Conservation (phyloP, 2,797 vertebrate genomes). For the Cryptoprocta ferox region DNA sequence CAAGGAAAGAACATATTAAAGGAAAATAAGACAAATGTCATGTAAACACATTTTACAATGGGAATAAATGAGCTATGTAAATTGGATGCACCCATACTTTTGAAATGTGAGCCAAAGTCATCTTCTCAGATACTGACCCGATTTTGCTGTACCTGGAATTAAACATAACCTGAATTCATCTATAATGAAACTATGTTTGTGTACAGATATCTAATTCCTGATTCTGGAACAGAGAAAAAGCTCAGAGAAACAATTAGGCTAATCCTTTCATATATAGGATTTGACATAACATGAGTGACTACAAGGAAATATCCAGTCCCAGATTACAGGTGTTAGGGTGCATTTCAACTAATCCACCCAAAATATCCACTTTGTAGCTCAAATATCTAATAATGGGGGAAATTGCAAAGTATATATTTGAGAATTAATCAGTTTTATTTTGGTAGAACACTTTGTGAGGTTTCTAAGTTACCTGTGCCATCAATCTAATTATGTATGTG, state of each 20-base stretch:
- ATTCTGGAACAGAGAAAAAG: neutral
- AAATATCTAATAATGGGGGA: neutral
- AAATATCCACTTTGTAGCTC: neutral
- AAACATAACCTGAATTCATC: conserved; percentile 35
- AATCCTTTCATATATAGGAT: conserved; percentile 32
- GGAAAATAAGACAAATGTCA: conserved; percentile 26
- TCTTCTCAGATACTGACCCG: neutral
- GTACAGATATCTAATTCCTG: neutral
- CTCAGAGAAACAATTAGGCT: neutral
- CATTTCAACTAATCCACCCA: neutral
- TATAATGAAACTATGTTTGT: neutral
- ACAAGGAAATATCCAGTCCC: neutral
- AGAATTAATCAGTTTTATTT: neutral
- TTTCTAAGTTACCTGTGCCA: neutral
- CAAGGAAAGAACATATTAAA: conserved; percentile 53
- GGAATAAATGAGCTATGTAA: conserved; percentile 56
- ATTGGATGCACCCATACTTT: neutral
- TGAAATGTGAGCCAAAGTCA: conserved; percentile 2
- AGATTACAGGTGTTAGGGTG: neutral
- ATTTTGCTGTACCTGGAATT: conserved; percentile 37
- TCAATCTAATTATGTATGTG: neutral
- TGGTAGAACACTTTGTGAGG: neutral
- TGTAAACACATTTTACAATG: neutral
- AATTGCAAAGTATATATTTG: neutral
- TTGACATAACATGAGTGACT: conserved; percentile 4